Evolutionary conservation across 1,140 invertebrate species (phyloP).

Genomic region (Cydia strobilella): DNA sequence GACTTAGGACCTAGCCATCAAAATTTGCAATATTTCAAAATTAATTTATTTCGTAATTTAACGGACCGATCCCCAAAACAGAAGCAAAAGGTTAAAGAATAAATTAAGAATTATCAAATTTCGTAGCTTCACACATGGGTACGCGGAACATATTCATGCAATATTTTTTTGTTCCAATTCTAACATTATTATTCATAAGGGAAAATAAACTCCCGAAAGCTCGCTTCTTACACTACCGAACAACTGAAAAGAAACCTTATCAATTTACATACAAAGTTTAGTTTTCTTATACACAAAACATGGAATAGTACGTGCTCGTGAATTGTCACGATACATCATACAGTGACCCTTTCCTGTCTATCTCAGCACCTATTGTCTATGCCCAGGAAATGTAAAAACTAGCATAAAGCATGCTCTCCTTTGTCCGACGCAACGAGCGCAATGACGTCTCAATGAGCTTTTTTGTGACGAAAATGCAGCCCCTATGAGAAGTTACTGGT

Average conservation of each 20-base stretch:
- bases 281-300: not conserved
- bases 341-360: slow-evolving; percentile 30
- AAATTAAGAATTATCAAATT: slow-evolving; percentile 26
- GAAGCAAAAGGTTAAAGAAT: slow-evolving; percentile 14
- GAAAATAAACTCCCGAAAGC: slow-evolving; percentile 8
- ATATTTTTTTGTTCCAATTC: slow-evolving; percentile 10
- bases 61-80: slow-evolving; percentile 7
- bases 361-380: slow-evolving; percentile 29
- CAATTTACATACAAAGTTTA: not conserved
- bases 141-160: not conserved
- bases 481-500: slow-evolving; percentile 13
- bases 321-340: slow-evolving; percentile 11
- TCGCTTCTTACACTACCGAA: not conserved
- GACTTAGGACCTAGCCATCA: not conserved
- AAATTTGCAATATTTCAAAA: slow-evolving; percentile 11
- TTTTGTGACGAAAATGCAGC: slow-evolving; percentile 29
- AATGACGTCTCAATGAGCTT: slow-evolving; percentile 30
- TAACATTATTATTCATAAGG: slow-evolving; percentile 27
- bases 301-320: not conserved
- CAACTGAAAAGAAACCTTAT: not conserved
- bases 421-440: slow-evolving; percentile 28
- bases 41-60: not conserved
- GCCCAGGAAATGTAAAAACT: slow-evolving; percentile 29
- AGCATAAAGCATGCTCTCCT: slow-evolving; percentile 22
- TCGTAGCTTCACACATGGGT: slow-evolving; percentile 2